A percentile compares a stretch with the other conserved stretches of the same genome.
Evolutionary conservation across 2,113 vertebrate species (phyloP).

Genomic region (Leuciscus idus): DNA sequence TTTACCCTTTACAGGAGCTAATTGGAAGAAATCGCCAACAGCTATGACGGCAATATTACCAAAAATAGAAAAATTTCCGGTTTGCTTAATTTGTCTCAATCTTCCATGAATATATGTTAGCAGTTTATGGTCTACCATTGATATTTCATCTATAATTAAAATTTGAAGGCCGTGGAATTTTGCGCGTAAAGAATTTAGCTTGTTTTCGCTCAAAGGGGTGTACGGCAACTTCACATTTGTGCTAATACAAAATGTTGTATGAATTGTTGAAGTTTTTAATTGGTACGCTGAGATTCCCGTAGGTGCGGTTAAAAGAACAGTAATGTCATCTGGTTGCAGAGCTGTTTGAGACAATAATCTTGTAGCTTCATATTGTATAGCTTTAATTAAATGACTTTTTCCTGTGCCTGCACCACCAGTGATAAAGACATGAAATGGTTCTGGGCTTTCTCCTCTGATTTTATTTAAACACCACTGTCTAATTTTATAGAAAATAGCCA

Average conservation of each 20-base stretch:
- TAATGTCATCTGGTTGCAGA: neutral
- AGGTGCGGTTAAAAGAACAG: neutral
- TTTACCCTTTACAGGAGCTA: neutral
- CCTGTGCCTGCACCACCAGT: slow-evolving; percentile 16
- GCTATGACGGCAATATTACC: neutral
- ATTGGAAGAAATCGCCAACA: neutral
- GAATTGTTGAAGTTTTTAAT: neutral
- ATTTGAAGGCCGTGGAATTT: neutral
- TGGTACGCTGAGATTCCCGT: neutral
- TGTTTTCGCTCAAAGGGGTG: neutral
- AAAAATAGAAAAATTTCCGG: neutral
- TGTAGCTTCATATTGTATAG: slow-evolving; percentile 10
- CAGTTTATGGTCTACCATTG: neutral
- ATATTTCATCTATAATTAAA: neutral
- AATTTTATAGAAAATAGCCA: slow-evolving; percentile 19
- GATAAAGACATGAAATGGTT: slow-evolving; percentile 41
- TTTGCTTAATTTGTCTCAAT: neutral
- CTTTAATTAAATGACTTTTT: slow-evolving; percentile 24
- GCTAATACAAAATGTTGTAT: neutral
- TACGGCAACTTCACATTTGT: neutral
- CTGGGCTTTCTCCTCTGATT: slow-evolving; percentile 1
- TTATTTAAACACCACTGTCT: slow-evolving; percentile 29
- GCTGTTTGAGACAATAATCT: neutral
- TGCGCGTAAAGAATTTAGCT: neutral
- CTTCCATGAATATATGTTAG: neutral